Evolutionary conservation across 92 coral and sea anemone genomes (phyloP).

Genomic region (Porites divaricata): DNA sequence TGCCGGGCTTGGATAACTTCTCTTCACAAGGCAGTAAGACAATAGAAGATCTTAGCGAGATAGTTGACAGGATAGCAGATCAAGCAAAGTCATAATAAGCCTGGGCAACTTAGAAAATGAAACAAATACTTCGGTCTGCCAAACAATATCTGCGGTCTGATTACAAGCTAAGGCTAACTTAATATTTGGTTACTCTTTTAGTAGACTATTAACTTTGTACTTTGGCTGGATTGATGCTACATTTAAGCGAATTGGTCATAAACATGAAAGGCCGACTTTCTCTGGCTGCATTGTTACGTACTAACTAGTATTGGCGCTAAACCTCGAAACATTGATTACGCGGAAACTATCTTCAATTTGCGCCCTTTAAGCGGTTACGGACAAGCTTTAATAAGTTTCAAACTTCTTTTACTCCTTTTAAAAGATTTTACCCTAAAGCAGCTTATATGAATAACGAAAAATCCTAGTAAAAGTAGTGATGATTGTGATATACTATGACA

Average conservation of each 20-base stretch:
- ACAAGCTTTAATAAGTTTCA: not conserved
- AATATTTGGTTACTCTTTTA: too few relatives aligned
- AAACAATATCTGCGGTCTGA: constrained; percentile 8
- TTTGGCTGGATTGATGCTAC: constrained; percentile 5
- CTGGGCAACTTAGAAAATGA: too few relatives aligned
- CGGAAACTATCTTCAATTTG: constrained; percentile 6
- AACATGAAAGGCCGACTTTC: not conserved
- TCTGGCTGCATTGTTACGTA: too few relatives aligned
- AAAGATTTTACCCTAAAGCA: too few relatives aligned
- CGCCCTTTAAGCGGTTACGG: constrained; percentile 1
- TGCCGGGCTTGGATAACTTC: too few relatives aligned
- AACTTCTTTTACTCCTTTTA: not conserved
- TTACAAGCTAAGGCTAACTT: too few relatives aligned
- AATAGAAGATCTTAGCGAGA: constrained; percentile 7
- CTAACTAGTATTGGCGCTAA: not conserved
- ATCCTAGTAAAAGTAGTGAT: not conserved
- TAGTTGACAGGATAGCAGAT: constrained; percentile 7
- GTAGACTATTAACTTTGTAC: constrained; percentile 6
- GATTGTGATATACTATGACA: too few relatives aligned
- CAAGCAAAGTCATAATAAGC: constrained; percentile 6
- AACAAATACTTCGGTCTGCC: constrained; percentile 9
- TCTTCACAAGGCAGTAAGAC: too few relatives aligned
- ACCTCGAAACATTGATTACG: not conserved
- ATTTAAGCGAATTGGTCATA: not conserved
- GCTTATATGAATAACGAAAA: not conserved